Percentiles rank a stretch among this genome's conserved stretches.
phyloP scores from a whole-genome alignment of 1,140 invertebrate genomes.

The Hesperophylax magnus region DNA sequence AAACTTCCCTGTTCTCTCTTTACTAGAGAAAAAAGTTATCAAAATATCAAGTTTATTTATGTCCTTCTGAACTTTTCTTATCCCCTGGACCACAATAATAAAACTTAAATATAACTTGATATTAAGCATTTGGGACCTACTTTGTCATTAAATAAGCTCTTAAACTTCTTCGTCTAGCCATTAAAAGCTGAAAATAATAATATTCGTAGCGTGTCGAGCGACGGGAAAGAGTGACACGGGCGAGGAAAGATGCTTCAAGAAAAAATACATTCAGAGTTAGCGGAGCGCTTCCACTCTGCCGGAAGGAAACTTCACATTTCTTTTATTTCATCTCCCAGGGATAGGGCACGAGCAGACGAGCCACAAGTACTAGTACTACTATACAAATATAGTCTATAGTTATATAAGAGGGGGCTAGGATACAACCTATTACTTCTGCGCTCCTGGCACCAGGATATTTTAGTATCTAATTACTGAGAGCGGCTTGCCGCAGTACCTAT shows the following conservation, averaged over 20 bases:
- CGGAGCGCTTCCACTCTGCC: slow-evolving; percentile 19
- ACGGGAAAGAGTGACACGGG: slow-evolving; percentile 17
- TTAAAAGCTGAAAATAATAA: slow-evolving; percentile 30
- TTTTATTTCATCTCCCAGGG: slow-evolving; percentile 30
- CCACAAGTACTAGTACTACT: no score
- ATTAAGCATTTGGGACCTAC: no score
- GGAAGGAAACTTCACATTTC: slow-evolving; percentile 32
- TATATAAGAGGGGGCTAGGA: not conserved
- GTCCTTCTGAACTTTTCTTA: not conserved
- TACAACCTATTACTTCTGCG: not conserved
- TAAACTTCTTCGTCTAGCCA: slow-evolving; percentile 8
- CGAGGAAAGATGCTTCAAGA: slow-evolving; percentile 24
- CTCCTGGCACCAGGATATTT: slow-evolving; percentile 1
- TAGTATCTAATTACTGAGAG: slow-evolving; percentile 14
- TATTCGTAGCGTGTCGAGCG: slow-evolving; percentile 28
- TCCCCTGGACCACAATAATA: not conserved
- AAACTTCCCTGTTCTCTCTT: no score
- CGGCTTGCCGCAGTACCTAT: not conserved
- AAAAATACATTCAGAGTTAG: slow-evolving; percentile 34
- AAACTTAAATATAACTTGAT: no score
- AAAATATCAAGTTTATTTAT: no score
- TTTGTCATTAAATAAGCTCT: not conserved
- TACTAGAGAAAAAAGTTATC: no score
- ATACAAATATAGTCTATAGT: no score
- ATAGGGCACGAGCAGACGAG: not conserved